Evolutionary conservation across 2,888 invertebrate genomes (phyloP), one percentile per base, ranked within the genome.

Genomic region (Leptothorax acervorum): DNA sequence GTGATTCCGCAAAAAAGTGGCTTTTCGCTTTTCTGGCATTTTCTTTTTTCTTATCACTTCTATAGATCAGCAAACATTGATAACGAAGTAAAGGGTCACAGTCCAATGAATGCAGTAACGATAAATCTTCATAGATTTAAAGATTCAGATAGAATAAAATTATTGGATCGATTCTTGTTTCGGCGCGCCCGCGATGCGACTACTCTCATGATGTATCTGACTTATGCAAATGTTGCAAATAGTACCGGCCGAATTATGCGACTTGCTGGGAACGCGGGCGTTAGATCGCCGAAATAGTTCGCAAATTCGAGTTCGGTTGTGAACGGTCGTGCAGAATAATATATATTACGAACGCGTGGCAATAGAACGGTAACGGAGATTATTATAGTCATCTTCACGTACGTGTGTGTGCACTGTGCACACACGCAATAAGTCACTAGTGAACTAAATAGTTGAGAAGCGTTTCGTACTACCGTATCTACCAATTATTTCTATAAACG

Each of bases 151-250:
- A 11, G 48, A 35, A 35, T 53, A 51, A 18, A 63, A 39, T 42
- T 31, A 55, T 55, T n/a, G 35, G 1, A 51, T n/a, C 60, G 18
- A 60, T 48, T 51, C 8, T 60, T 60, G 48, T 71, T 62, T 79
- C 60, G 48, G 51, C 70, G 35, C 48, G 60, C 23, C 6, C 12
- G 45, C 70, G 48, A 70, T 78, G 55, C 60, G 48, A 70, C 28
- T 79, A 51, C 31, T 15, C 35, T 51, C 48, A 39, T 79, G 62
- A 79, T 45, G 57, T 78, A 68, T 68, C 35, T 68, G 35, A 45
- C 68, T 65, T 65, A 65, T 66, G 66, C 39, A 79, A 79, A 79
- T 70, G 60, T 60, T 79, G 70, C 48, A 79, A 79, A 79, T 62
- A 70, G 57, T 48, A 68, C 60, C 35, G 79, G 39, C 28, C 79